Conservation (phyloP, 2,797 vertebrate species). For the Pseudomugil tenellus region DNA sequence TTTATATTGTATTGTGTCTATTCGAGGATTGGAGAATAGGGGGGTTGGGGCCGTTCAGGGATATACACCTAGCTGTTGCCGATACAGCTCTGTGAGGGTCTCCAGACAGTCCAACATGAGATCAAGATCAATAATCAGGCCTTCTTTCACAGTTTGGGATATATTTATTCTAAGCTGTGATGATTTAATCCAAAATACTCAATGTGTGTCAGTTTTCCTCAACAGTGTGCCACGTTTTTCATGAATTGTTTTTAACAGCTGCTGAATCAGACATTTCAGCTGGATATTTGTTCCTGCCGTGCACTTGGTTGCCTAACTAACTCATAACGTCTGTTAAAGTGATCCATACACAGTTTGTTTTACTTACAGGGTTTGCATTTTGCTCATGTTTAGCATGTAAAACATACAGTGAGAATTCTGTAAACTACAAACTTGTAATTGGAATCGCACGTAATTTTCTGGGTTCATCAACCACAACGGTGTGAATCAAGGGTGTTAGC, state of each 20-base stretch:
- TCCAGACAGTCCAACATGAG: not conserved
- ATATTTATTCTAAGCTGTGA: too few species aligned
- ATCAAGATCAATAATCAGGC: not conserved
- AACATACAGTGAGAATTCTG: not conserved
- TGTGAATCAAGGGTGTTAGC: not conserved
- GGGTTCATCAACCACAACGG: not conserved
- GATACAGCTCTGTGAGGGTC: not conserved
- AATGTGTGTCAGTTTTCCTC: not conserved
- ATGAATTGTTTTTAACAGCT: not conserved
- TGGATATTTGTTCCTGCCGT: constrained; percentile 10
- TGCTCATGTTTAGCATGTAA: not conserved
- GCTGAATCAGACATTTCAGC: not conserved
- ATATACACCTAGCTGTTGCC: too few species aligned
- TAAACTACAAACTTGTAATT: not conserved
- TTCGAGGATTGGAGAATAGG: too few species aligned
- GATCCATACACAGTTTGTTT: constrained; percentile 12
- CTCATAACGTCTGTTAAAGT: not conserved
- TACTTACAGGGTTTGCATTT: too few species aligned
- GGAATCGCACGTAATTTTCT: not conserved
- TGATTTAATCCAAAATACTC: not conserved
- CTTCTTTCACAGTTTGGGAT: too few species aligned
- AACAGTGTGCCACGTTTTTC: not conserved
- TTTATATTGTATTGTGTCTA: too few species aligned
- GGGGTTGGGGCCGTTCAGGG: too few species aligned
- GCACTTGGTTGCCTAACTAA: constrained; percentile 28